Evolutionary conservation across 2,113 vertebrate genomes (phyloP).

Genomic region (Hippocampus mohnikei): DNA sequence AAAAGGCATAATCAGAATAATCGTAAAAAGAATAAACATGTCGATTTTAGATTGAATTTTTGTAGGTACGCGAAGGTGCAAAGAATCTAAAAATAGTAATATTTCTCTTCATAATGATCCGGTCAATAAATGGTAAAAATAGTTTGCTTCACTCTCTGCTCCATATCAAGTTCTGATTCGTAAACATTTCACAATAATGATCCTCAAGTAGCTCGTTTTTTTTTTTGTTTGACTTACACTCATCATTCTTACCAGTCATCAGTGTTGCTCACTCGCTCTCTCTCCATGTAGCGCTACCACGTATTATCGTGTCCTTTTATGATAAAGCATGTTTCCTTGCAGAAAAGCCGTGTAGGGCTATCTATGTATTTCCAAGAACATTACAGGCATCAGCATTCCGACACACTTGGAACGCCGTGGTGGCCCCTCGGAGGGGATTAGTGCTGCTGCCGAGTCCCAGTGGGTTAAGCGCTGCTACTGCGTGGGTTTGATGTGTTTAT

Average conservation of each 20-base stretch:
- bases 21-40: not conserved
- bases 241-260: not conserved
- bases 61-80: too few relatives aligned
- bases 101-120: too few relatives aligned
- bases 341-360: not conserved
- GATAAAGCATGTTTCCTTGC: not conserved
- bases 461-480: constrained; percentile 32
- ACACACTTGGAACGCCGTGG: constrained; percentile 31
- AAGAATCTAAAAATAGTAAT: too few relatives aligned
- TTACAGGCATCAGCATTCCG: constrained; percentile 24
- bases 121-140: too few relatives aligned
- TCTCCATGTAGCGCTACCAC: not conserved
- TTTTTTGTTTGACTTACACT: not conserved
- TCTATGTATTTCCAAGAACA: not conserved
- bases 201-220: too few relatives aligned
- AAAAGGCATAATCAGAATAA: too few relatives aligned
- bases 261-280: not conserved
- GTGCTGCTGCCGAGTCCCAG: constrained; percentile 41
- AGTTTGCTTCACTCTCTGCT: too few relatives aligned
- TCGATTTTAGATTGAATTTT: too few relatives aligned
- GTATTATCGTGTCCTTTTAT: not conserved
- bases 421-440: constrained; percentile 46
- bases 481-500: constrained; percentile 52
- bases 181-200: too few relatives aligned
- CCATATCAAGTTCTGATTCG: too few relatives aligned